Evolutionary conservation across 2,888 invertebrate genomes (phyloP).

Genomic region (Catocala fraxini): DNA sequence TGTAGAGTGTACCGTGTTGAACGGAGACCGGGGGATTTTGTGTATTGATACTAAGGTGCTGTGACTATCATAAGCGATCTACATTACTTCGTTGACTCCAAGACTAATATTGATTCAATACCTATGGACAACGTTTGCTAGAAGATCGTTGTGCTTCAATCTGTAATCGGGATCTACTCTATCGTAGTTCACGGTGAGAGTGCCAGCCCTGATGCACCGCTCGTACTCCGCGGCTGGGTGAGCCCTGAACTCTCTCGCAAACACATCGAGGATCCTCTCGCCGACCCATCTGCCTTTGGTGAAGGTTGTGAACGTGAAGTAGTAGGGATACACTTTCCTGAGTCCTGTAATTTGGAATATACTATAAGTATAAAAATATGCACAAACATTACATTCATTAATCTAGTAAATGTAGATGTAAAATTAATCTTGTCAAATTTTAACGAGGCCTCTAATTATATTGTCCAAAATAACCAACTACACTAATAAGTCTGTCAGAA

Average conservation of each 20-base stretch:
- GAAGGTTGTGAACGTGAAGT: slow-evolving; percentile 98
- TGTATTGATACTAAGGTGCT: slow-evolving; percentile 51
- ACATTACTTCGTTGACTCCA: slow-evolving; percentile 30
- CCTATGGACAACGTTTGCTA: slow-evolving; percentile 98
- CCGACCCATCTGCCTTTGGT: slow-evolving; percentile 99
- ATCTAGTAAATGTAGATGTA: no score
- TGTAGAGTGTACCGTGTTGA: slow-evolving; percentile 52
- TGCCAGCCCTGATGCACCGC: slow-evolving; percentile 96
- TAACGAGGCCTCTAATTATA: background rate
- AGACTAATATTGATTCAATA: slow-evolving; percentile 67
- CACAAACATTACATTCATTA: no score
- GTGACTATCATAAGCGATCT: slow-evolving; percentile 54
- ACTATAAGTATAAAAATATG: slow-evolving; percentile 10
- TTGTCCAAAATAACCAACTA: background rate
- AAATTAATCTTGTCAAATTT: background rate
- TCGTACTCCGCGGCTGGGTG: slow-evolving; percentile 97
- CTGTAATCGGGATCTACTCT: slow-evolving; percentile 96
- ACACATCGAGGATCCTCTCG: slow-evolving; percentile 96
- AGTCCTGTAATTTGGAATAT: slow-evolving; percentile 89
- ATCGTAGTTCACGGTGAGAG: slow-evolving; percentile 97
- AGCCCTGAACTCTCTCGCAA: slow-evolving; percentile 97
- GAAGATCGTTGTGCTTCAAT: slow-evolving; percentile 96
- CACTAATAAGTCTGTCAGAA: background rate
- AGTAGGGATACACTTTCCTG: slow-evolving; percentile 98
- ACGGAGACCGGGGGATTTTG: slow-evolving; percentile 36